Percentiles rank a stretch among this genome's conserved stretches.
phyloP scores from a whole-genome alignment of 2,113 vertebrate species.

The Tympanuchus pallidicinctus region DNA sequence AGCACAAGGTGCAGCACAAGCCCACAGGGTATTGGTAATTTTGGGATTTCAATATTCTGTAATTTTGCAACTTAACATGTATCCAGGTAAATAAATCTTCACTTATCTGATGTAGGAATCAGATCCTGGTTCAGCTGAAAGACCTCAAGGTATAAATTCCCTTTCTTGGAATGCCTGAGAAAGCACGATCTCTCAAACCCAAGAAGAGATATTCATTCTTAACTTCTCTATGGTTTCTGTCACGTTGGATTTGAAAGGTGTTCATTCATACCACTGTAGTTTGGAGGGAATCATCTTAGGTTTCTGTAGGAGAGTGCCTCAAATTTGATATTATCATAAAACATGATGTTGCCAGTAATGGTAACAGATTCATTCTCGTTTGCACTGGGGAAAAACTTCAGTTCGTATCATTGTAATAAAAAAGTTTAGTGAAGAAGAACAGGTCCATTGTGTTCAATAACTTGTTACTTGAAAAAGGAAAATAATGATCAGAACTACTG shows the following conservation, averaged over 20 bases:
- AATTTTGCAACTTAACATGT: not conserved
- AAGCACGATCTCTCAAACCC: constrained; percentile 20
- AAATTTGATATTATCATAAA: not conserved
- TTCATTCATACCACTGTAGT: not conserved
- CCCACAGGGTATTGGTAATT: not conserved
- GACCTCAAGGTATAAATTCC: not conserved
- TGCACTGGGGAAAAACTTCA: constrained; percentile 12
- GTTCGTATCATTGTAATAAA: not conserved
- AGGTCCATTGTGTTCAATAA: constrained; percentile 28
- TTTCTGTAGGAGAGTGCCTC: not conserved
- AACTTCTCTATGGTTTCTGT: not conserved
- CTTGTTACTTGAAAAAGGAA: constrained; percentile 26
- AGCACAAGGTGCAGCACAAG: not conserved
- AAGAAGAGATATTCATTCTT: constrained; percentile 37
- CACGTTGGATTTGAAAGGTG: not conserved
- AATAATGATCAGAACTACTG: not conserved
- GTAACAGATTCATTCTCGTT: not conserved
- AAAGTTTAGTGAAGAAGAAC: not conserved
- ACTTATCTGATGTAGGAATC: not conserved
- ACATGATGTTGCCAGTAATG: not conserved
- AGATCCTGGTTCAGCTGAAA: not conserved
- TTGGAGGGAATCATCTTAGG: not conserved
- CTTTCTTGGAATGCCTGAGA: constrained; percentile 32
- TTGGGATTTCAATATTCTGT: not conserved
- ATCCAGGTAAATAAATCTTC: not conserved